Base-by-base conservation (phyloP, 2,888 invertebrate species). In the Aspidiotus destructor region DNA sequence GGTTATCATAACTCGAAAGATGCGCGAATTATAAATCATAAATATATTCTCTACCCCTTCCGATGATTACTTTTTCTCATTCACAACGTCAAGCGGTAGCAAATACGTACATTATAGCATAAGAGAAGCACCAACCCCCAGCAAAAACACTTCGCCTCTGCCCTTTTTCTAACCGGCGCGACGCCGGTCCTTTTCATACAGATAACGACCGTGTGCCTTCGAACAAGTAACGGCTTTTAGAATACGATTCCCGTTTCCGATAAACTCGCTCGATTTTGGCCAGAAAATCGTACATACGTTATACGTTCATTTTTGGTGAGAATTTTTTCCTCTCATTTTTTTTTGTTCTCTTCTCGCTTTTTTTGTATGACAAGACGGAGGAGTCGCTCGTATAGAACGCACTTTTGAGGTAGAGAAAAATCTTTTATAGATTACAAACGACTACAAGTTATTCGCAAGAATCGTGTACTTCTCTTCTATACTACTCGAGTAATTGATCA, bases 21-120 rank as follows among this genome's bases (percentile, higher is more conserved):
- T 41, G 53, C 17, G 64, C 42, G 65, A 65, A 65, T 65, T 65
- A 65, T 65, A 65, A 65, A 65, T 65, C 65, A 65, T 65, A 65
- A 58, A 65, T 65, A 65, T 65, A 58, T 65, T 65, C 65, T 41
- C 65, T 65, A 57, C 65, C 48, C 57, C 48, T 48, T 57, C 54
- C 58, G 65, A 65, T 58, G 42, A 62, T 48, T 62, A 62, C 62
- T 48, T 62, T 62, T 62, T 62, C 62, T 62, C 62, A 62, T 62
- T 62, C 65, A 65, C 42, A 16, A 54, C 64, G 57, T 54, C 13
- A 44, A 17, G 42, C 41, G 28, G 28, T 28, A 28, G 28, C 28
- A 28, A 28, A 28, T 28, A 28, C 28, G 28, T 28, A 28, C 28
- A 28, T 28, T 28, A 28, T 28, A 28, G 28, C 5, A 28, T 28